Evolutionary conservation across 2,888 invertebrate genomes (phyloP).

Genomic region (Branchellion lobata): DNA sequence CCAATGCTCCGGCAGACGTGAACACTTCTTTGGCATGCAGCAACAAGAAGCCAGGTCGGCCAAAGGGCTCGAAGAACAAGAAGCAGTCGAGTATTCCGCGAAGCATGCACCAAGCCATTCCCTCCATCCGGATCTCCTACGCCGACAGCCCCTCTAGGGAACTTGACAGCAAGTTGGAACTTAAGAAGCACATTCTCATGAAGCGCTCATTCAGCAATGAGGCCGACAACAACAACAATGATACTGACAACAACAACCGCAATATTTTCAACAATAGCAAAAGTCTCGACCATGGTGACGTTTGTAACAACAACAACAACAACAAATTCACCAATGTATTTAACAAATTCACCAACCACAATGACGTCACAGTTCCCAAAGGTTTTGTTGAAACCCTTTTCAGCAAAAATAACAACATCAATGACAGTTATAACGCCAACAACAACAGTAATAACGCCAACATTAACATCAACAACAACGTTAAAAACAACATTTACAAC

Average conservation of each 20-base stretch:
- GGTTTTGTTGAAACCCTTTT: too few relatives aligned
- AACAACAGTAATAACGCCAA: too few relatives aligned
- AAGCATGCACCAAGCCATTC: background rate
- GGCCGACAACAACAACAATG: background rate
- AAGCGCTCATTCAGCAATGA: constrained; percentile 58
- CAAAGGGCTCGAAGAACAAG: constrained; percentile 55
- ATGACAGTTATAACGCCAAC: too few relatives aligned
- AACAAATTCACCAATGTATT: too few relatives aligned
- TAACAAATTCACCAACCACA: too few relatives aligned
- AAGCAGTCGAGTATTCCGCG: background rate
- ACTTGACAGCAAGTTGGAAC: constrained; percentile 50
- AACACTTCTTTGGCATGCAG: background rate
- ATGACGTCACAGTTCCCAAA: too few relatives aligned
- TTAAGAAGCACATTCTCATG: constrained; percentile 60
- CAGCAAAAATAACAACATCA: constrained; percentile 52
- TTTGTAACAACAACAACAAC: too few relatives aligned
- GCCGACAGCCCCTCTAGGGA: constrained; percentile 22
- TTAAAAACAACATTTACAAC: too few relatives aligned
- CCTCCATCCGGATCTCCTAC: constrained; percentile 1
- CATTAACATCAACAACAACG: too few relatives aligned
- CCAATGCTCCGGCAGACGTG: background rate
- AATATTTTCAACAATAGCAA: too few relatives aligned
- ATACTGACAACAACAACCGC: too few relatives aligned
- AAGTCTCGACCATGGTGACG: too few relatives aligned
- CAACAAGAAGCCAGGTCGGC: constrained; percentile 53